Base-by-base conservation (phyloP, 2,797 vertebrate species). In the Arremon brunneinucha region DNA sequence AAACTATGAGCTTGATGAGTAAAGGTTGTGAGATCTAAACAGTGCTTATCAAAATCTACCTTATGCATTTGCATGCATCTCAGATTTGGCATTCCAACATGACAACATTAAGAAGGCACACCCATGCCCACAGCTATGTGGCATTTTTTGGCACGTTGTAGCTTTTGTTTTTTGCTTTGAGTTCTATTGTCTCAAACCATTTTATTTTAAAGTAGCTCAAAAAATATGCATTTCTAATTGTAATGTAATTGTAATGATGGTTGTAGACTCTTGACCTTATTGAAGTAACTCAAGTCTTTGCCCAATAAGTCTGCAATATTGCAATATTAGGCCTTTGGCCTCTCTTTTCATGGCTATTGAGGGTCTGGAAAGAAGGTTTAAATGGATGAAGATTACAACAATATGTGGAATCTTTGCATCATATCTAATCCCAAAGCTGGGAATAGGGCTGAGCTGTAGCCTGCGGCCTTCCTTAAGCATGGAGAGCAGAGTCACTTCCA, bases 71-170 rank as follows among this genome's bases (percentile, higher is more conserved):
- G 4, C 26, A n/a, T 6, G 7, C 0, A 0, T n/a, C 17, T 77
- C 12, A 21, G 12, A 70, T 80, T 74, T 44, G 27, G 8, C 2
- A 0, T 44, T n/a, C 17, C n/a, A 43, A 12, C 13, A 3, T 14
- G 30, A 23, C 28, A 39, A 4, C 0, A 0, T 19, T 52, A 46
- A 23, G 21, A 41, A 23, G 6, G 21, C 32, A 24, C 14, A 20
- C 7, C 32, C 7, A 2, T 57, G 26, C 22, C 12, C 15, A 4
- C 28, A 60, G 22, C 5, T 43, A 7, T 72, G 5, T 20, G 35
- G n/a, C 16, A 6, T 53, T 39, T 57, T 93, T 81, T 63, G 65
- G n/a, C 41, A 41, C 4, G 34, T 68, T 37, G 12, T 35, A 44
- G 6, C 4, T 62, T 87, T 72, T 39, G 2, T 37, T 92, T 78